Base-by-base conservation (phyloP, 2,888 invertebrate species). In the Lycia hirtaria region DNA sequence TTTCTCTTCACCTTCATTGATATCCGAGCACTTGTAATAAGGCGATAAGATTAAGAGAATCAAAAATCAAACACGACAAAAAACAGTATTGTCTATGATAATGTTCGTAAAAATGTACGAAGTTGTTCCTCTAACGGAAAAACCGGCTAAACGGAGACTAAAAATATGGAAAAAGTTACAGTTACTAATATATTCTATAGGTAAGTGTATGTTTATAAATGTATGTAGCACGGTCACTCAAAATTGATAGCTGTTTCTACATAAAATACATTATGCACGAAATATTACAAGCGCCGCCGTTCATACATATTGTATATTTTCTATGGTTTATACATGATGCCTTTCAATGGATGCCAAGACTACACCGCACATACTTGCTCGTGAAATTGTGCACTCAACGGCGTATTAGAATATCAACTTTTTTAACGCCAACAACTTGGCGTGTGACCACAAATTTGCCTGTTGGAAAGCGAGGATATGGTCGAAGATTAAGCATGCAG, bases 81-180 rank as follows among this genome's bases (percentile, higher is more conserved):
- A 17, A 15, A 6, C 35, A 35, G 15, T 7, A 9, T 17, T 35
- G 4, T 19, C 19, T 19, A 6, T 19, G 9, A 35, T 10, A 19
- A 4, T 7, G 9, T 35, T 7, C 1, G 4, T 20, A 4, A 45
- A 44, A 24, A 56, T 50, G 44, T 56, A 44, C 10, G 24, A 26
- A 10, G 14, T 53, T n/a, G 38, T 53, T 6, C 20, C 24, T 12
- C 6, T 4, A 14, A 53, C 26, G 22, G 47, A 38, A 38, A 3
- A 0, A 10, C 19, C 33, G 7, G 24, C 40, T 3, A 60, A 57
- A 45, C 38, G 33, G n/a, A 44, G 33, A 12, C 24, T 15, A 12
- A 53, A 40, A 10, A 19, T 58, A 17, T 28, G 62, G 56, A 55
- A 40, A 49, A 60, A 15, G 19, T 12, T 69, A 24, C 64, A 53